These are phyloP conservation scores for Elymnias hypermnestra DNA, from an alignment of 1,140 invertebrate species.

Conservation along the genomic window DNA sequence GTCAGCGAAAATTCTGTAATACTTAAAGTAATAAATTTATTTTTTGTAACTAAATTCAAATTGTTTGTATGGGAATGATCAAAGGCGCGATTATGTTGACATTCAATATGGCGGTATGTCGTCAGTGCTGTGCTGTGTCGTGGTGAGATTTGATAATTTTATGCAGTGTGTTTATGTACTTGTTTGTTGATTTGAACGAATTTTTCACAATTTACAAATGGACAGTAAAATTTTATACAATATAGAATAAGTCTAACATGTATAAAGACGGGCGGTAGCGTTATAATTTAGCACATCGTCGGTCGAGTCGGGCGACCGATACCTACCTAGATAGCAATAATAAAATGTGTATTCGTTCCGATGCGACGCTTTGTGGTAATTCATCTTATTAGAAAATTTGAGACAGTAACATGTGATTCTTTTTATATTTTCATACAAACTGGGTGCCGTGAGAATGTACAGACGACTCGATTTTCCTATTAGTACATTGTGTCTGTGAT, in stretches of 20 bases:
- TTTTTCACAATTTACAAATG: slow-evolving; percentile 12
- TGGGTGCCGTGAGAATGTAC: no score
- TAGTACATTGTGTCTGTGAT: slow-evolving; percentile 7
- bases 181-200: slow-evolving; percentile 28
- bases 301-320: slow-evolving; percentile 48
- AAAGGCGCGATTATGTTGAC: slow-evolving; percentile 68
- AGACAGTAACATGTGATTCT: slow-evolving; percentile 6
- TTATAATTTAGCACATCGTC: slow-evolving; percentile 57
- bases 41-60: slow-evolving; percentile 29
- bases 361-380: slow-evolving; percentile 38
- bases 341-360: slow-evolving; percentile 58
- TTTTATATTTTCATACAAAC: no score
- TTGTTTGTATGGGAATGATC: slow-evolving; percentile 46
- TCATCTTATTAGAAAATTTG: slow-evolving; percentile 3
- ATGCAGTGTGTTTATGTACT: slow-evolving; percentile 44
- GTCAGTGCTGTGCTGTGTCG: slow-evolving; percentile 95
- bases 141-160: slow-evolving; percentile 79
- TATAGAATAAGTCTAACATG: slow-evolving; percentile 2
- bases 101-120: slow-evolving; percentile 94
- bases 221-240: slow-evolving; percentile 1
- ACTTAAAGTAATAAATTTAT: slow-evolving; percentile 29
- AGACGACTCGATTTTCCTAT: slow-evolving; percentile 17
- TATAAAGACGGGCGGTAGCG: slow-evolving; percentile 16
- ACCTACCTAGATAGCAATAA: slow-evolving; percentile 58
- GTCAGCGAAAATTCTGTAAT: slow-evolving; percentile 18